Percentiles rank a stretch among this genome's conserved stretches.
Conservation (phyloP, 1,140 invertebrate species). For the Cyclina sinensis region DNA sequence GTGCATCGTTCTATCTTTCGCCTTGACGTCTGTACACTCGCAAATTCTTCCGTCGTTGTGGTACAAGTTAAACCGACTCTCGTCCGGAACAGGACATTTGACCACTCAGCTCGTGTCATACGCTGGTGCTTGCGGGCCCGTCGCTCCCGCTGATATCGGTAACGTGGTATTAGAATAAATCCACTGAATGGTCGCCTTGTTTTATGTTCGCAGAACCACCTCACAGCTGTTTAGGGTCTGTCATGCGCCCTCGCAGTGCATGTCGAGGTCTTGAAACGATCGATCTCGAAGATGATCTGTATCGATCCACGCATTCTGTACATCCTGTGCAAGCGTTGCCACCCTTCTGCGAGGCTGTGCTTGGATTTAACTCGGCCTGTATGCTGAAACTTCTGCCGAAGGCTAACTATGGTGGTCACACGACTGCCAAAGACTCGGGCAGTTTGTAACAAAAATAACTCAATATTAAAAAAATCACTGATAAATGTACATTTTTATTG, state of each 20-base stretch:
- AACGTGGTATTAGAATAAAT: slow-evolving; percentile 24
- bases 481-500: background rate
- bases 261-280: background rate
- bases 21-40: slow-evolving; percentile 37
- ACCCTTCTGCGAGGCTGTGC: background rate
- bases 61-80: background rate
- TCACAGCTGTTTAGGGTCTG: slow-evolving; percentile 2
- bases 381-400: background rate
- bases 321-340: background rate
- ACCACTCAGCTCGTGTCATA: slow-evolving; percentile 9
- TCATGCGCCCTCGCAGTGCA: background rate
- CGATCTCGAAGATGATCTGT: background rate
- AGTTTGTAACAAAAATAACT: background rate
- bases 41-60: slow-evolving; percentile 16
- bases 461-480: background rate
- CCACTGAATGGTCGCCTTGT: slow-evolving; percentile 25
- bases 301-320: background rate
- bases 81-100: background rate
- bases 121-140: slow-evolving; percentile 27
- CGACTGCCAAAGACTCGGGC: slow-evolving; percentile 8
- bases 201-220: background rate
- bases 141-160: slow-evolving; percentile 11
- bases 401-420: background rate
- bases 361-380: background rate
- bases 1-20: slow-evolving; percentile 21